Evolutionary conservation across 2,888 invertebrate genomes (phyloP), one percentile per base, ranked within the genome.

Genomic region (Pristionchus arcanus): DNA sequence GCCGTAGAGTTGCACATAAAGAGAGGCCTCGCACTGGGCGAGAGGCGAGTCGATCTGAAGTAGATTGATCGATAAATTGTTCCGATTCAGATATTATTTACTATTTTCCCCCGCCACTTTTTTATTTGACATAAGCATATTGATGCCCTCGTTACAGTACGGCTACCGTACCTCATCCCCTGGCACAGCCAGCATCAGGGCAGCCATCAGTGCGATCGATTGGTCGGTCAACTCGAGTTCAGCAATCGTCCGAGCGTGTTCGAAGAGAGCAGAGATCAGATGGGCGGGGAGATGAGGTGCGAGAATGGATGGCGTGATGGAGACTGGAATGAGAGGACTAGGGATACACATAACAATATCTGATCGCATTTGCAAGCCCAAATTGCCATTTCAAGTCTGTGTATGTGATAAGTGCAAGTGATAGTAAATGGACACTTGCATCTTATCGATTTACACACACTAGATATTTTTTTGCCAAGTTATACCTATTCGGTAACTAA

Each of bases 141-240:
- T n/a, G n/a, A n/a, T n/a, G n/a, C n/a, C n/a, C n/a, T n/a, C n/a
- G n/a, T n/a, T n/a, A n/a, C n/a, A n/a, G n/a, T n/a, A n/a, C n/a
- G n/a, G 2, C 28, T 28, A 19, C 9, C 25, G 2, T 19, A 87
- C 87, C 87, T 87, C 49, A 28, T 34, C 89, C 34, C 90, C 90
- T 0, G 91, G 90, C 7, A 90, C 89, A 84, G 92, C 90, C 55
- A 92, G 31, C 87, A 92, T 87, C 19, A 92, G 53, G 4, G 92
- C 91, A 25, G 91, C 74, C 25, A 92, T 71, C 13, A 92, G 49
- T 15, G 92, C 91, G 28, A 91, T 34, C 74, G 90, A 84, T 28
- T 89, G 89, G 31, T 91, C 85, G 87, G 90, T 90, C 88, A 92
- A 53, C 53, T 91, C 88, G 37, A 91, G 83, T 11, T 81, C 53